Conservation (phyloP, 2,113 vertebrate genomes). For the Chionis minor region DNA sequence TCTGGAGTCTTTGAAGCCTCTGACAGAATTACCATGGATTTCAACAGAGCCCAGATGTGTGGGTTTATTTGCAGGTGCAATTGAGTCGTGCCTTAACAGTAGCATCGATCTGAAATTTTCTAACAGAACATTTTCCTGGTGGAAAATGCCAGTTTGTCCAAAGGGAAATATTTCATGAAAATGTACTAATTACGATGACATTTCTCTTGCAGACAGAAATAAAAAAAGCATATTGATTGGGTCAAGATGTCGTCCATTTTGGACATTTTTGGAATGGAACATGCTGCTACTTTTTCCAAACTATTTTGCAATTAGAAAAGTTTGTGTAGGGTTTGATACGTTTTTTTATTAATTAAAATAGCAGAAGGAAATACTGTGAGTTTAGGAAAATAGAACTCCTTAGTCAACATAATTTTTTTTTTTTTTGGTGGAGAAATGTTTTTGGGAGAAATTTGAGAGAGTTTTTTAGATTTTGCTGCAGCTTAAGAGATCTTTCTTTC, state of each 20-base stretch:
- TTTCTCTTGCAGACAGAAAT: constrained; percentile 44
- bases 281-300: not conserved
- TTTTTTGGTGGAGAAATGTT: not conserved
- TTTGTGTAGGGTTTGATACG: not conserved
- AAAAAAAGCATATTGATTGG: not conserved
- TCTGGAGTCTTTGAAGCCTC: not conserved
- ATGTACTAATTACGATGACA: not conserved
- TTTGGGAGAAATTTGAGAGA: not conserved
- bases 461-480: not conserved
- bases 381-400: not conserved
- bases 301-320: not conserved
- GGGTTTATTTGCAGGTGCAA: not conserved
- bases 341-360: not conserved
- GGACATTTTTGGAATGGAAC: constrained; percentile 1
- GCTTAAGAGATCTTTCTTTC: not conserved
- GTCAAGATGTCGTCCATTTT: constrained; percentile 1
- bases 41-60: not conserved
- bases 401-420: not conserved
- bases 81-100: not conserved
- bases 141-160: constrained; percentile 24
- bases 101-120: not conserved
- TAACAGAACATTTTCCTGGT: not conserved
- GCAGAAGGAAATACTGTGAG: not conserved
- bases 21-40: constrained; percentile 3
- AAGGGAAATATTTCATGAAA: constrained; percentile 28